phyloP scores from a whole-genome alignment of 2,797 vertebrate species.

The Odontamblyopus lacepedii region DNA sequence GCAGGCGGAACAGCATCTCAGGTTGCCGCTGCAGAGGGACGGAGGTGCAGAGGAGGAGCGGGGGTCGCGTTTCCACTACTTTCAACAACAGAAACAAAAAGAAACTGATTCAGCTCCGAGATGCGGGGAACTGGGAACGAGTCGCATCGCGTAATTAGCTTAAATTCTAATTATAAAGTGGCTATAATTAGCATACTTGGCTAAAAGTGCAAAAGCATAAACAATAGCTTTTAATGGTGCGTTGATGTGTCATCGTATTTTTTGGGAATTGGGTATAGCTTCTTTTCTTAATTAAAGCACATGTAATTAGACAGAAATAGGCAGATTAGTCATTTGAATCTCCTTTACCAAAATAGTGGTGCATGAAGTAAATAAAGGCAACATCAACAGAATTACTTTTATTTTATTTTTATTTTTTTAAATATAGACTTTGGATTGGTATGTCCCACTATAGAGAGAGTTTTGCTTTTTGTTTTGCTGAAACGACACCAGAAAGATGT shows the following conservation, averaged over 20 bases:
- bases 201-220: not conserved
- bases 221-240: not conserved
- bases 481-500: not conserved
- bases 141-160: constrained; percentile 30
- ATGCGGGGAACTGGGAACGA: constrained; percentile 5
- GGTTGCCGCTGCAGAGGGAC: constrained; percentile 64
- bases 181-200: constrained; percentile 16
- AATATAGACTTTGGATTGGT: not conserved
- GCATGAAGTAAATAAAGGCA: not conserved
- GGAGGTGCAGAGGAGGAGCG: constrained; percentile 15
- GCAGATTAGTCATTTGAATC: not conserved
- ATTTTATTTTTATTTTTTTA: not conserved
- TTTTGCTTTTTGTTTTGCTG: not conserved
- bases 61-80: constrained; percentile 46
- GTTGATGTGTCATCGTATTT: constrained; percentile 10
- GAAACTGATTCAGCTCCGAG: constrained; percentile 11
- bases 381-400: not conserved
- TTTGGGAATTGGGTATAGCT: not conserved
- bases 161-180: constrained; percentile 30
- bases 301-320: constrained; percentile 6
- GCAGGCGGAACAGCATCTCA: constrained; percentile 69
- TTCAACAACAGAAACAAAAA: constrained; percentile 54
- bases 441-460: no score
- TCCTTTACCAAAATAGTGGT: not conserved
- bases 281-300: constrained; percentile 10